Evolutionary conservation across 2,888 invertebrate species (phyloP), one percentile per base, ranked within the genome.

Genomic region (Meganola albula): DNA sequence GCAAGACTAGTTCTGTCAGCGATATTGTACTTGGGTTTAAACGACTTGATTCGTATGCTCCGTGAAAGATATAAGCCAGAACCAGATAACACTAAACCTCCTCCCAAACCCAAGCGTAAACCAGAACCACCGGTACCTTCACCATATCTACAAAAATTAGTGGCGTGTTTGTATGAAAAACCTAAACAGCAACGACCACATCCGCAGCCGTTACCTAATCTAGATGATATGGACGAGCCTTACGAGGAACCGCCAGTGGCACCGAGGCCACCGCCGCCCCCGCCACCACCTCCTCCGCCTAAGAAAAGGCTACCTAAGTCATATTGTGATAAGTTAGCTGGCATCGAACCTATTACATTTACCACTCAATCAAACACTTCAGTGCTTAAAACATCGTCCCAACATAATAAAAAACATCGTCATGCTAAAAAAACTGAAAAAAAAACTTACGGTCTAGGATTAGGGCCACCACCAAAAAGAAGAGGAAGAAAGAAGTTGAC

Each of bases 11-110:
- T 84, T 30, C 33, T 82, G n/a, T 77, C 83, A 3, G 62, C 57
- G 6, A 79, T 84, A 37, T 49, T 74, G 10, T 80, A 83, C 45
- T 55, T 84, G 21, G 84, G 84, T 6, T 37, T 73, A n/a, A 46
- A 65, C 1, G 56, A 72, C 28, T 56, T 84, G 12, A 49, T 77
- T 33, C 20, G 43, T 5, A 47, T 71, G 24, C 62, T 84, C 3
- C 49, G 54, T 31, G 58, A 70, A 49, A 63, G 54, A 41, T 83
- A 80, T 50, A 57, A 52, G 9, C 65, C 74, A 1, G 71, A 74
- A 7, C 40, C 40, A 5, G 24, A 48, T n/a, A 33, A 44, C 6
- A 37, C 48, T 10, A 27, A 39, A 24, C 33, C 42, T 11, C n/a
- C n/a, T n/a, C 39, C 43, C 7, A 73, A 69, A 44, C 50, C 40